Base-by-base conservation (phyloP, 2,888 invertebrate species). In the Noctua fimbriata region DNA sequence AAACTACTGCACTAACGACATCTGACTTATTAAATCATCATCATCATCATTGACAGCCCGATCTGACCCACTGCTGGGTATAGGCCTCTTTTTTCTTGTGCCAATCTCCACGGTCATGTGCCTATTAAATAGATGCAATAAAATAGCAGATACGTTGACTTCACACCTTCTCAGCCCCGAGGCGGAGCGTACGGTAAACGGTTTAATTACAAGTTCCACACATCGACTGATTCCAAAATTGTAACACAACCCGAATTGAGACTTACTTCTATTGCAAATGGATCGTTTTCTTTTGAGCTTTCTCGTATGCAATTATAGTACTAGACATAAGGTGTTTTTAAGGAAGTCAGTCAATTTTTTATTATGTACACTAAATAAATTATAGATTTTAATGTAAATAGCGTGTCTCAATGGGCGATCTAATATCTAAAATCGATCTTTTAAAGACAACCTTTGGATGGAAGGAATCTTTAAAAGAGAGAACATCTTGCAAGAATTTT, bases 41-140 rank as follows among this genome's bases (percentile, higher is more conserved):
- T n/a, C n/a, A n/a, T n/a, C n/a, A n/a, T n/a, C n/a, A n/a, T n/a
- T n/a, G n/a, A n/a, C n/a, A n/a, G n/a, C n/a, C n/a, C n/a, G n/a
- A n/a, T n/a, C n/a, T n/a, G n/a, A n/a, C n/a, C n/a, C n/a, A n/a
- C n/a, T n/a, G n/a, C n/a, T n/a, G n/a, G n/a, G n/a, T n/a, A n/a
- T n/a, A n/a, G n/a, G n/a, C n/a, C n/a, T n/a, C n/a, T n/a, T n/a
- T n/a, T n/a, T n/a, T n/a, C n/a, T n/a, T n/a, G n/a, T n/a, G n/a
- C n/a, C n/a, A n/a, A n/a, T n/a, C n/a, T n/a, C n/a, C n/a, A n/a
- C n/a, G n/a, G n/a, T n/a, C n/a, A n/a, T n/a, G n/a, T n/a, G n/a
- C n/a, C n/a, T n/a, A n/a, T n/a, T n/a, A 58, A 66, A 55, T 28
- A 32, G 24, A 36, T 73, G 21, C 81, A 81, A 73, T 66, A 41